A percentile compares a stretch with the other conserved stretches of the same genome.
These are phyloP conservation scores for Nowickia ferox DNA, from an alignment of 2,888 invertebrate species.

Conservation along the genomic window DNA sequence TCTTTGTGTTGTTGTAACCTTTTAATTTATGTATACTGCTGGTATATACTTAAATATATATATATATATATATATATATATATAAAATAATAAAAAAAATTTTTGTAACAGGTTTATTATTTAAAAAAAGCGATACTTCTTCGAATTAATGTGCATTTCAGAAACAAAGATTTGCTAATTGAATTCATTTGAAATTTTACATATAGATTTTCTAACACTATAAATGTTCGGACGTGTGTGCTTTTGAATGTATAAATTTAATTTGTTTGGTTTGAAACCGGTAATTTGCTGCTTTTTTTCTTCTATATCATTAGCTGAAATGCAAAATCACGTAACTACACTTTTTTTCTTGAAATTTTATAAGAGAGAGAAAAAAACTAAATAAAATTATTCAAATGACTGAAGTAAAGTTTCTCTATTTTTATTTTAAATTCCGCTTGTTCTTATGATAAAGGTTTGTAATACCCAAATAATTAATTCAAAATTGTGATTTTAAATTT, in stretches of 20 bases:
- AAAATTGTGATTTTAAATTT: too few species aligned
- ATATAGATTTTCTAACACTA: neutral
- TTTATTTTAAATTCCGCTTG: too few species aligned
- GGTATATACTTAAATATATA: neutral
- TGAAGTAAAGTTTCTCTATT: too few species aligned
- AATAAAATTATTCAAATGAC: too few species aligned
- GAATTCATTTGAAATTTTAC: slow-evolving; percentile 10
- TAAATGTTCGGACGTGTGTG: neutral
- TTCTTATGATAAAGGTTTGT: too few species aligned
- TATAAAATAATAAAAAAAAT: neutral
- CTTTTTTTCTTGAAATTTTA: too few species aligned
- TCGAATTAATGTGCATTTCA: slow-evolving; percentile 2
- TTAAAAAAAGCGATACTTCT: neutral
- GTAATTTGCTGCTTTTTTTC: slow-evolving; percentile 18
- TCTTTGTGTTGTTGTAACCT: neutral
- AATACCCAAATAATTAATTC: too few species aligned
- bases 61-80: neutral
- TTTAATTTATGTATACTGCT: slow-evolving; percentile 7
- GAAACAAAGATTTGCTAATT: slow-evolving; percentile 1
- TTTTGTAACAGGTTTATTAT: slow-evolving; percentile 29
- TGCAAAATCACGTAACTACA: too few species aligned
- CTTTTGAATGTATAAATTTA: slow-evolving; percentile 3
- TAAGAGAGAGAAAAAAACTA: too few species aligned
- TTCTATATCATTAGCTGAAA: too few species aligned
- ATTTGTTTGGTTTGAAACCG: slow-evolving; percentile 18